A percentile compares a stretch with the other conserved stretches of the same genome.
Conservation (phyloP, 2,888 invertebrate species). For the Ramazzottius varieornatus region DNA sequence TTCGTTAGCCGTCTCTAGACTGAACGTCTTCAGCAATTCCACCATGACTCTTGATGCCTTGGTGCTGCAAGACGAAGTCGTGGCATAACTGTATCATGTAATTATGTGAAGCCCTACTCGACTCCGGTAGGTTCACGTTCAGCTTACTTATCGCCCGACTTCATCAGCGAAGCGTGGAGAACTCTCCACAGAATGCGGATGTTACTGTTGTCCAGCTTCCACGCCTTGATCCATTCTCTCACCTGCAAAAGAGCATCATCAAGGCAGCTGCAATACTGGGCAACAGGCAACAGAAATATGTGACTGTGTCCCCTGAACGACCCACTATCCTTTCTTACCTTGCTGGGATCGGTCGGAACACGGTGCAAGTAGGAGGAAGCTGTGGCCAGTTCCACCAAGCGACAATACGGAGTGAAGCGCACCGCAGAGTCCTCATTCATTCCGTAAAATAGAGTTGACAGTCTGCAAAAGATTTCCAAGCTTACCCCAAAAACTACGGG, state of each 20-base stretch:
- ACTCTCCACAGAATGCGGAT: not conserved
- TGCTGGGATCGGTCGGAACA: not conserved
- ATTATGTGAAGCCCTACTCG: not conserved
- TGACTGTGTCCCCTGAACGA: too few species aligned
- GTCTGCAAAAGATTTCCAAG: not conserved
- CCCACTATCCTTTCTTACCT: not conserved
- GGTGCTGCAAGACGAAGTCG: not conserved
- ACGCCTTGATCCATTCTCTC: not conserved
- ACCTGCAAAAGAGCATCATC: not conserved
- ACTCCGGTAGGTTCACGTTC: not conserved
- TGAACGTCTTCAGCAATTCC: constrained; percentile 1
- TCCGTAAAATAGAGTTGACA: not conserved
- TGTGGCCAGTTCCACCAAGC: not conserved
- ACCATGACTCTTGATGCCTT: not conserved
- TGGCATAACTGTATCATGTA: too few species aligned
- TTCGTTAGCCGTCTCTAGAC: not conserved
- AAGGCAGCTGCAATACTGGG: not conserved
- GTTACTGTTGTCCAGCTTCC: not conserved
- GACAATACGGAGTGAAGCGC: not conserved
- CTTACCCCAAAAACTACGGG: too few species aligned
- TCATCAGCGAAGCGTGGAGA: not conserved
- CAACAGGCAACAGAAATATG: not conserved
- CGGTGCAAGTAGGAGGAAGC: not conserved
- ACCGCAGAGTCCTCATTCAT: not conserved
- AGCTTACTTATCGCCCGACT: not conserved